Percentiles rank a stretch among this genome's conserved stretches.
phyloP scores from a whole-genome alignment of 92 coral and sea anemone genomes.

The Phenganax subtilis region DNA sequence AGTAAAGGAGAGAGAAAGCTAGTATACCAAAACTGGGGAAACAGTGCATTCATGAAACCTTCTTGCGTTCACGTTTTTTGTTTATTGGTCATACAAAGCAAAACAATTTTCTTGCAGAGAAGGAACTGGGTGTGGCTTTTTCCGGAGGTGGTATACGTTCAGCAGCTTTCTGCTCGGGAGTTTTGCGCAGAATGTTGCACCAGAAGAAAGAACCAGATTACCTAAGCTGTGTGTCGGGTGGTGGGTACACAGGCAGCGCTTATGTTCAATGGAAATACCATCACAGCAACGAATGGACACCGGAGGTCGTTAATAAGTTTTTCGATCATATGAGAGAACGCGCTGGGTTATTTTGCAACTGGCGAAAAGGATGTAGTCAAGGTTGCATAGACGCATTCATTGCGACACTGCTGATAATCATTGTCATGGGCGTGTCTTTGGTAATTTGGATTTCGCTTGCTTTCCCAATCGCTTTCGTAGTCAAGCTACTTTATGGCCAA shows the following conservation, averaged over 20 bases:
- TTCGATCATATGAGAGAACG: slow-evolving; percentile 30
- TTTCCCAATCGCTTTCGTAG: slow-evolving; percentile 30
- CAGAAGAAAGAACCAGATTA: slow-evolving; percentile 15
- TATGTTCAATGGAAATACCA: slow-evolving; percentile 45
- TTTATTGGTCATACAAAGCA: no score
- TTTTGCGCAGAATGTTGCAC: slow-evolving; percentile 44
- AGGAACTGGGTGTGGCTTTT: slow-evolving; percentile 37
- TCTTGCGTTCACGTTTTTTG: no score
- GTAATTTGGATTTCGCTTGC: slow-evolving; percentile 23
- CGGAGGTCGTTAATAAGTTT: slow-evolving; percentile 32
- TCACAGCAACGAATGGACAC: neutral
- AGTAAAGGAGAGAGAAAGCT: no score
- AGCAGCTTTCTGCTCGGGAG: slow-evolving; percentile 51
- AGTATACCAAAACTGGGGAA: no score
- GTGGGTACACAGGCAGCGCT: slow-evolving; percentile 46
- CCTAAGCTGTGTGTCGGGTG: no score
- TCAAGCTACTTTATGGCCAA: slow-evolving; percentile 27
- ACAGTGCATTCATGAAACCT: no score
- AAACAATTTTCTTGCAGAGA: no score
- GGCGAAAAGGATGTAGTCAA: slow-evolving; percentile 4
- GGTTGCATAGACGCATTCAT: slow-evolving; percentile 11
- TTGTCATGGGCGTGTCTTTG: slow-evolving; percentile 18
- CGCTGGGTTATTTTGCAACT: slow-evolving; percentile 26
- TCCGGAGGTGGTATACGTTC: slow-evolving; percentile 45
- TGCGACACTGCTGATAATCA: neutral